Conservation (phyloP, 2,113 vertebrate species). For the Microcebus griseorufus region DNA sequence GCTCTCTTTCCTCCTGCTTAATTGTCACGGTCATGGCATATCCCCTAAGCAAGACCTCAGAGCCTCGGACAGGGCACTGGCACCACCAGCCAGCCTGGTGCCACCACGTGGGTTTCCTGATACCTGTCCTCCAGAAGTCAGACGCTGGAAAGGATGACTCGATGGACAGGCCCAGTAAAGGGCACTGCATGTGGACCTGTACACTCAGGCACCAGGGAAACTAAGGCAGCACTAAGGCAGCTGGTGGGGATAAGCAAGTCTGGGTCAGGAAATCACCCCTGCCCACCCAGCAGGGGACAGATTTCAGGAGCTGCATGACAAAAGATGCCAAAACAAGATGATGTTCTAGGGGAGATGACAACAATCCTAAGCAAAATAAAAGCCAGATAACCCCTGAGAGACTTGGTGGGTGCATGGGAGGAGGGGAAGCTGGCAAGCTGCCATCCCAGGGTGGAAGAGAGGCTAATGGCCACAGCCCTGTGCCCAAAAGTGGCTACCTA, state of each 20-base stretch:
- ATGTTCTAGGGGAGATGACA: not conserved
- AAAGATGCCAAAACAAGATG: not conserved
- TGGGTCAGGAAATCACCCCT: not conserved
- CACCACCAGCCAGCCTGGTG: not conserved
- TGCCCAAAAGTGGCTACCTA: not conserved
- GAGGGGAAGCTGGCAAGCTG: not conserved
- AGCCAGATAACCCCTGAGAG: not conserved
- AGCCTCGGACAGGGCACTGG: not conserved
- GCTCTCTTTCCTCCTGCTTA: not conserved
- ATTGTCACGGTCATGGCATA: rapidly evolving
- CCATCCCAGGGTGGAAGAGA: not conserved
- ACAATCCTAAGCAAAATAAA: not conserved
- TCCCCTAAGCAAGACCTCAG: not conserved
- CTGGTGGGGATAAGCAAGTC: rapidly evolving
- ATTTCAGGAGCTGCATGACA: not conserved
- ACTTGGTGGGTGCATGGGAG: no score
- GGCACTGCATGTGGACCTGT: not conserved
- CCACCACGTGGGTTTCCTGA: not conserved
- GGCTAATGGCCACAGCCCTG: not conserved
- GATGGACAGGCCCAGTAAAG: not conserved
- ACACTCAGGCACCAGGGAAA: not conserved
- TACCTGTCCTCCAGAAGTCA: not conserved
- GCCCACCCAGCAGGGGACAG: not conserved
- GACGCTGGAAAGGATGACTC: not conserved
- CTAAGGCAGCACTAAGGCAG: not conserved